Evolutionary conservation across 2,113 vertebrate species (phyloP).

Genomic region (Burhinus oedicnemus): DNA sequence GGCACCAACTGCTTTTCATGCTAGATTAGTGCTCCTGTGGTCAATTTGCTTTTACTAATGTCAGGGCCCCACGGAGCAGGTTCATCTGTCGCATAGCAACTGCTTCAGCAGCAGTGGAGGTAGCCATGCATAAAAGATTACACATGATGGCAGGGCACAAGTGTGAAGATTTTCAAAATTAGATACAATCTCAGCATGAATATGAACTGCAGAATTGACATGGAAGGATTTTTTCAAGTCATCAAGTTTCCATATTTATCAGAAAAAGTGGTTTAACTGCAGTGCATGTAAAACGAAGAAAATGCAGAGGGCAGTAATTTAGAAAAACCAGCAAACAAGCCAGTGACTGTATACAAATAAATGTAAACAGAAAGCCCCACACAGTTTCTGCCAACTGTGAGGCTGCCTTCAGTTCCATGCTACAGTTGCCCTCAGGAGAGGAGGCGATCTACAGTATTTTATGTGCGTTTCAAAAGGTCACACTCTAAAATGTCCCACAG

Average conservation of each 20-base stretch:
- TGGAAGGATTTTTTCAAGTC: constrained; percentile 77
- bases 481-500: not conserved
- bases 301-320: constrained; percentile 71
- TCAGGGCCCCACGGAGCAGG: constrained; percentile 92
- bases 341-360: constrained; percentile 62
- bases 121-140: constrained; percentile 98
- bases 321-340: constrained; percentile 44
- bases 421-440: constrained; percentile 34
- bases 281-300: constrained; percentile 23
- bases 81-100: constrained; percentile 97
- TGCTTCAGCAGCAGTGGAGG: constrained; percentile 87
- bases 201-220: constrained; percentile 78
- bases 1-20: constrained; percentile 91
- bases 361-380: constrained; percentile 62
- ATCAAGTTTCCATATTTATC: constrained; percentile 74
- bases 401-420: constrained; percentile 19
- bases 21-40: constrained; percentile 97
- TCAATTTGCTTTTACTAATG: constrained; percentile 99
- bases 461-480: not conserved
- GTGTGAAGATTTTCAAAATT: constrained; percentile 89
- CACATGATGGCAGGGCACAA: constrained; percentile 86
- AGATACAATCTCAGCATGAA: constrained; percentile 85
- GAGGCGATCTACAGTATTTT: not conserved
- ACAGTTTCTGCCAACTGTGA: constrained; percentile 48
- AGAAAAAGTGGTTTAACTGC: constrained; percentile 70